These are phyloP conservation scores for Dynastes hyllus DNA, from an alignment of 2,888 invertebrate species.

Conservation along the genomic window DNA sequence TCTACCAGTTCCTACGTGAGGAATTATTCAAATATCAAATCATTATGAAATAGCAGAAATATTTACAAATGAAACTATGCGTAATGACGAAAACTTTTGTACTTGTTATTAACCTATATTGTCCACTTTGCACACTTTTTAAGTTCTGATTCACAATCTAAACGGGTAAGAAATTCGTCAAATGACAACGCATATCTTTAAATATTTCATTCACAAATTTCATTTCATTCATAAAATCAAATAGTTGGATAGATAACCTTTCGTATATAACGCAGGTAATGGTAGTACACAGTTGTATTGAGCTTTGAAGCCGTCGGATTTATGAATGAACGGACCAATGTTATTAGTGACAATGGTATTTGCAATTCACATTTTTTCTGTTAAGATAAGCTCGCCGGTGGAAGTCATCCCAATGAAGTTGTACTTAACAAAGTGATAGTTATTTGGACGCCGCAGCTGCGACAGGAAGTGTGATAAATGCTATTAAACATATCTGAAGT, in stretches of 20 bases:
- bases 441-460: neutral
- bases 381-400: neutral
- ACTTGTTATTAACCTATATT: no score
- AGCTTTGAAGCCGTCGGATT: conserved; percentile 7
- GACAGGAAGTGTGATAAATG: conserved; percentile 9
- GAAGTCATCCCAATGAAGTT: neutral
- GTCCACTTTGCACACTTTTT: no score
- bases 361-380: conserved; percentile 3
- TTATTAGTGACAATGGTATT: conserved; percentile 12
- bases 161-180: neutral
- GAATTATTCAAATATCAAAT: no score
- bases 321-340: conserved; percentile 22
- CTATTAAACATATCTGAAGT: neutral
- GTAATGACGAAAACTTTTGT: no score
- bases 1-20: no score
- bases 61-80: no score
- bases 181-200: neutral
- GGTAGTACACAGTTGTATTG: neutral
- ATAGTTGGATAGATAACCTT: conserved; percentile 15
- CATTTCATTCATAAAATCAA: conserved; percentile 28
- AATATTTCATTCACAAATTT: conserved; percentile 38
- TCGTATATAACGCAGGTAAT: neutral
- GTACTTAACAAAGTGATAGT: neutral
- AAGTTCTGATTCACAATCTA: no score
- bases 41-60: no score